Base-by-base conservation (phyloP, 2,797 vertebrate genomes). In the Enteromius paludinosus region DNA sequence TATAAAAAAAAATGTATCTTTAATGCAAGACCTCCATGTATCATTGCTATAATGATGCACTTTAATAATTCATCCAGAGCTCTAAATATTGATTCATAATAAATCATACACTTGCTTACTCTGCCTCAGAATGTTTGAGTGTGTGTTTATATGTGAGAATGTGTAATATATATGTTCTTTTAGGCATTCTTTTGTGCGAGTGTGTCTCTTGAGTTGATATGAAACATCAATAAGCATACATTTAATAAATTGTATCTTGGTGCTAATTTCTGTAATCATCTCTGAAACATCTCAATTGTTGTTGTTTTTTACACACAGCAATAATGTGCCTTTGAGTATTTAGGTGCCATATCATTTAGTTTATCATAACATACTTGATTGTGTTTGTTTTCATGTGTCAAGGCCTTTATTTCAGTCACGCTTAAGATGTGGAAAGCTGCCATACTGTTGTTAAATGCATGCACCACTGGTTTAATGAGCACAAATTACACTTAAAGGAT, bases 401-500 rank as follows among this genome's bases (percentile, higher is more conserved):
- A 17, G 25, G 28, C 4, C 14, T 72, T 62, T 71, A 17, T 71
- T 71, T 71, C 9, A 11, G 10, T 64, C 30, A 15, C 15, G 17
- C 23, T 68, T 35, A 25, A 69, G 8, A 11, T 70, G 47, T 33
- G 47, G 20, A 72, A 78, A 38, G 28, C 62, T 61, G 74, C 74
- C 61, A 61, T 62, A 25, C 43, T 23, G 35, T 84, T 87, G 47
- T 78, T n/a, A 83, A 59, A 79, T 86, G 65, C 83, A 62, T 47
- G 84, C 79, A 83, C 84, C 54, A 79, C 59, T 85, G 62, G 79
- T 80, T 62, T 35, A 61, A 47, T 30, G 33, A 41, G 18, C 35
- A 68, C 33, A 83, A 49, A 86, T 87, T 14, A 84, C 84, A 66
- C 69, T 84, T 41, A 83, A 84, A 80, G 56, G 20, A 66, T 82